Evolutionary conservation across 2,797 vertebrate genomes (phyloP).

Genomic region (Chaetodon trifasciatus): DNA sequence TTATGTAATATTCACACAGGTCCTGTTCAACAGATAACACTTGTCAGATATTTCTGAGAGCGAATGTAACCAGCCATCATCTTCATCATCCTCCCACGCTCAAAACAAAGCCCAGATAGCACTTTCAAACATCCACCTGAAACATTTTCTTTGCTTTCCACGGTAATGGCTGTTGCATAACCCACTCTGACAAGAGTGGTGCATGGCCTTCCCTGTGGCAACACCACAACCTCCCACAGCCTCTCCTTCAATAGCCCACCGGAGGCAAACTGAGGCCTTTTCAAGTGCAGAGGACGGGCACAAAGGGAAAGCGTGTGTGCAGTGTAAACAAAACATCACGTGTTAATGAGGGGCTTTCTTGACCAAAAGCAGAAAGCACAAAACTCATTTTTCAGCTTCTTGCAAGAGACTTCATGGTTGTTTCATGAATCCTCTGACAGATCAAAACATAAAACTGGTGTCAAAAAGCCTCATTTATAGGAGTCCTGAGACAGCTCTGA

Average conservation of each 20-base stretch:
- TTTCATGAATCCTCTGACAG: not conserved
- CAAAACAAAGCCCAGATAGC: conserved; percentile 60
- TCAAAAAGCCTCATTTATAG: not conserved
- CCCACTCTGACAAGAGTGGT: conserved; percentile 75
- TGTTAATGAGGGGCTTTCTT: conserved; percentile 34
- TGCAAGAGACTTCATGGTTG: not conserved
- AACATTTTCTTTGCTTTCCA: conserved; percentile 65
- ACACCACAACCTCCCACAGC: conserved; percentile 77
- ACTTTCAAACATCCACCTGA: conserved; percentile 70
- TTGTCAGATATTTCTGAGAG: conserved; percentile 60
- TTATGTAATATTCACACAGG: conserved; percentile 59
- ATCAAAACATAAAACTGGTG: not conserved
- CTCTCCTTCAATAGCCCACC: conserved; percentile 71
- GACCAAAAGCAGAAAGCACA: conserved; percentile 15
- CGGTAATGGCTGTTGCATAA: conserved; percentile 84
- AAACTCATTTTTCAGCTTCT: not conserved
- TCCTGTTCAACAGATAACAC: conserved; percentile 47
- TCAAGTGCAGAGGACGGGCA: conserved; percentile 56
- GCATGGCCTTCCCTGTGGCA: conserved; percentile 76
- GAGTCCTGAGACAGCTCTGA: not conserved
- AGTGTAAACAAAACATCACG: conserved; percentile 59
- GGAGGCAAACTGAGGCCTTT: conserved; percentile 56
- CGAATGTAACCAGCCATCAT: conserved; percentile 56
- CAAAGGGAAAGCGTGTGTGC: conserved; percentile 34
- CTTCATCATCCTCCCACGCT: conserved; percentile 69